Base-by-base conservation (phyloP, 2,797 vertebrate genomes). In the Esox lucius region DNA sequence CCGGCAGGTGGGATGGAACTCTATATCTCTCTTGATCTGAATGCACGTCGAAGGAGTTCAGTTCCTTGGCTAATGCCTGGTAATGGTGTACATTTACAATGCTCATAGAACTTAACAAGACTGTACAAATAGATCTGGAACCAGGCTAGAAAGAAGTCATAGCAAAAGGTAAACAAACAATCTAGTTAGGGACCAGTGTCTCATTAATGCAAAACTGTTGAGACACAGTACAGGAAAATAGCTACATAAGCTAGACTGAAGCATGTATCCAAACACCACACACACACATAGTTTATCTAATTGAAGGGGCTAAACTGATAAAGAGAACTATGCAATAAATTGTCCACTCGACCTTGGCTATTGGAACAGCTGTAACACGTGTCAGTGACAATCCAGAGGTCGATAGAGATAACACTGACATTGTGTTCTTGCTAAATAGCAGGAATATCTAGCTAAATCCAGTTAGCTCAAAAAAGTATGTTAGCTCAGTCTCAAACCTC, bases 341-440 rank as follows among this genome's bases (percentile, higher is more conserved):
- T 15, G 35, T 59, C 12, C 39, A 74, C 8, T 35, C 19, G 68
- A 64, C 73, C 33, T 33, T 5, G 24, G 24, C 9, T 69, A 6
- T 16, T 33, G 26, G 26, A 33, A 65, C 64, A 31, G 28, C 64
- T 66, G 69, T 33, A 26, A 67, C 2, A 15, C 22, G 66, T 68
- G 73, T 42, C 65, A 39, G 24, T 2, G 73, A 75, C 31, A 49
- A 48, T 35, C 28, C 3, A 39, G 13, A 39, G n/a, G 24, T 39
- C 31, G 33, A 26, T 19, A 17, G 70, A 71, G 51, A 59, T 61
- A 33, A 71, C 70, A 22, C 16, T 11, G 5, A 48, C 39, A 42
- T 5, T 78, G 64, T 35, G 26, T 66, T 62, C 62, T 62, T 62
- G 85, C 86, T 84, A 72, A 7, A 19, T 46, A 53, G 42, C 11